phyloP scores from a whole-genome alignment of 2,888 invertebrate species.

The Philopedon plagiatum region DNA sequence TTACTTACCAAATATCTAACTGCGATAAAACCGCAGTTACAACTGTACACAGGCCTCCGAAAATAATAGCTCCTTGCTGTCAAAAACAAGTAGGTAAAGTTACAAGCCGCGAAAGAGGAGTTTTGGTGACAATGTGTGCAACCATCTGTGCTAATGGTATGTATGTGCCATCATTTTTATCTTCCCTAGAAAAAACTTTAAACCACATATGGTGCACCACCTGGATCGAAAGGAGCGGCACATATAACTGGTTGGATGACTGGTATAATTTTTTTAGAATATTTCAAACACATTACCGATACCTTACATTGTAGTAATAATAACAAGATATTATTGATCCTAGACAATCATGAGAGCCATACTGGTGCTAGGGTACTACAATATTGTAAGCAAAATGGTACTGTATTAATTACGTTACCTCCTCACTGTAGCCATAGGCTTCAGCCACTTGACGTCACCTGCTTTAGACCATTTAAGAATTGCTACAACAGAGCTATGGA shows the following conservation, averaged over 20 bases:
- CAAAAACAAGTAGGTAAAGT: constrained; percentile 57
- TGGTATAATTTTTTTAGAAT: constrained; percentile 37
- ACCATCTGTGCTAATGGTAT: too few species aligned
- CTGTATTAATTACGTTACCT: constrained; percentile 55
- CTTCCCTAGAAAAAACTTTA: too few species aligned
- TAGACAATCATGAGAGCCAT: constrained; percentile 62
- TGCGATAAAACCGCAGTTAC: constrained; percentile 57
- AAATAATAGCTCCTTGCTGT: constrained; percentile 54
- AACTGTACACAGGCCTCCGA: constrained; percentile 58
- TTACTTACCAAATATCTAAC: constrained; percentile 55
- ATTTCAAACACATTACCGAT: constrained; percentile 48
- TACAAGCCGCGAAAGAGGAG: too few species aligned
- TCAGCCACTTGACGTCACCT: constrained; percentile 54
- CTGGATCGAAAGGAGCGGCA: constrained; percentile 50
- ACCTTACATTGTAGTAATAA: constrained; percentile 53
- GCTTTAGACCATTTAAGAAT: constrained; percentile 55
- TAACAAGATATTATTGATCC: constrained; percentile 53
- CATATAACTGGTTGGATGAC: constrained; percentile 60
- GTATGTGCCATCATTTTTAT: too few species aligned
- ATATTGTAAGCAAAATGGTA: constrained; percentile 44
- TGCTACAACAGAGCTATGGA: constrained; percentile 49
- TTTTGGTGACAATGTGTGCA: too few species aligned
- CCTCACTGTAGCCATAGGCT: constrained; percentile 54
- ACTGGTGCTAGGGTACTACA: constrained; percentile 43
- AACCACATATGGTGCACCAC: constrained; percentile 52